Base-by-base conservation (phyloP, 2,113 vertebrate species). In the Theristicus caerulescens region DNA sequence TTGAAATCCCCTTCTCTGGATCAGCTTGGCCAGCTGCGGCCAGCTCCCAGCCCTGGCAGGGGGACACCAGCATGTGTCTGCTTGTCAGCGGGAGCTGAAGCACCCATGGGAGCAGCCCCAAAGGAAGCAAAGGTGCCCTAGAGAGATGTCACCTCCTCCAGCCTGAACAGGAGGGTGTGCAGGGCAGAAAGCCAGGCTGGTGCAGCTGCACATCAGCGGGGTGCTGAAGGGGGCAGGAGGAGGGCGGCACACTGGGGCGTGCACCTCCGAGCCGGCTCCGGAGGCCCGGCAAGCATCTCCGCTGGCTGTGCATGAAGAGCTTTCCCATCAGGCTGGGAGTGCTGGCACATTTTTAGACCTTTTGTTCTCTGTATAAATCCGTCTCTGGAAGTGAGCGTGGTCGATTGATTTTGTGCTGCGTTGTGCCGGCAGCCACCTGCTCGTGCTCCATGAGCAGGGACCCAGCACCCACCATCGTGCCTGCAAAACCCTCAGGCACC, bases 391-490 rank as follows among this genome's bases (percentile, higher is more conserved):
- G 82, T 0, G 5, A 90, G 61, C 0, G 14, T 2, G 1, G 52
- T 49, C 8, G 32, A 80, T 65, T 80, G 92, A 66, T 93, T 95
- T 46, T 82, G 81, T 38, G 79, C 70, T 36, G 79, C 0, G 36
- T 47, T 47, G 84, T 21, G 76, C 90, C 0, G 46, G 67, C 88
- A 90, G 82, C 84, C 82, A 65, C 67, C 83, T 94, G 74, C 88
- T 78, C 4, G 0, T 1, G 21, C 79, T 76, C 54, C 22, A 1
- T 12, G 13, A 73, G 34, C 6, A 5, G 70, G 47, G 70, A 88
- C 51, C 57, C 61, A 0, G 1, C 15, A 8, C 32, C 58, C 11
- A 4, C 0, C 0, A 0, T 5, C 0, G 0, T 26, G 15, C 59
- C 59, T 55, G 67, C 24, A 47, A 55, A 84, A 29, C 18, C 29